These are phyloP conservation scores for Melolontha melolontha DNA, from an alignment of 2,888 invertebrate genomes.

Conservation along the genomic window DNA sequence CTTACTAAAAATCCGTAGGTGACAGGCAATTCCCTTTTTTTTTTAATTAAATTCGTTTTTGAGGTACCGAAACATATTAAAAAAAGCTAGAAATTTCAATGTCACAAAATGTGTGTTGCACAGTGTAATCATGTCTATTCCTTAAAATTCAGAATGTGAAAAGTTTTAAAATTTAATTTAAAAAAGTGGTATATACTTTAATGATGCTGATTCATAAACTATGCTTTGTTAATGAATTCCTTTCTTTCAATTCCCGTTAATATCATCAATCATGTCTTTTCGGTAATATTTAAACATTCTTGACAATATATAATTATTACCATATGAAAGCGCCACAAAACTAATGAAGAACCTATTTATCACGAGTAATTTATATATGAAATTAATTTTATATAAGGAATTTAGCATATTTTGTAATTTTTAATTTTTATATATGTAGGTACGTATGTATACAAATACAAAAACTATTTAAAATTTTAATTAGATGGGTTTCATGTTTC, in stretches of 20 bases:
- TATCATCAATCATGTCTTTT: constrained; percentile 16
- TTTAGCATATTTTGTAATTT: constrained; percentile 17
- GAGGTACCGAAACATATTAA: too few species aligned
- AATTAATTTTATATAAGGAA: background rate
- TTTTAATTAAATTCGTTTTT: too few species aligned
- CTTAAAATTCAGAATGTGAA: too few species aligned
- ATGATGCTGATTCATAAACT: constrained; percentile 5
- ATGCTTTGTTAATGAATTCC: constrained; percentile 2
- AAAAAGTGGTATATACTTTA: too few species aligned
- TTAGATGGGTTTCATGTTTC: constrained; percentile 17
- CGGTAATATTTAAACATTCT: constrained; percentile 10
- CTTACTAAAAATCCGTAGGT: too few species aligned
- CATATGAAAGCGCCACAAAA: background rate
- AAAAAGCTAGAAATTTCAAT: too few species aligned
- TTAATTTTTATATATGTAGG: constrained; percentile 19
- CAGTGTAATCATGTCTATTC: too few species aligned
- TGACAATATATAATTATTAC: constrained; percentile 17
- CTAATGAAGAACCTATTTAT: background rate
- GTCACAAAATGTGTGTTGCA: too few species aligned
- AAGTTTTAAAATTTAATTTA: too few species aligned
- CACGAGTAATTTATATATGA: constrained; percentile 14
- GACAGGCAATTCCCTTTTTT: too few species aligned
- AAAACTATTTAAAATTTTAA: constrained; percentile 25
- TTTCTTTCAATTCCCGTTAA: background rate
- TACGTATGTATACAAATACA: constrained; percentile 10